Evolutionary conservation across 1,140 invertebrate genomes (phyloP), one percentile per base, ranked within the genome.

Genomic region (Rhopalosiphum maidis): DNA sequence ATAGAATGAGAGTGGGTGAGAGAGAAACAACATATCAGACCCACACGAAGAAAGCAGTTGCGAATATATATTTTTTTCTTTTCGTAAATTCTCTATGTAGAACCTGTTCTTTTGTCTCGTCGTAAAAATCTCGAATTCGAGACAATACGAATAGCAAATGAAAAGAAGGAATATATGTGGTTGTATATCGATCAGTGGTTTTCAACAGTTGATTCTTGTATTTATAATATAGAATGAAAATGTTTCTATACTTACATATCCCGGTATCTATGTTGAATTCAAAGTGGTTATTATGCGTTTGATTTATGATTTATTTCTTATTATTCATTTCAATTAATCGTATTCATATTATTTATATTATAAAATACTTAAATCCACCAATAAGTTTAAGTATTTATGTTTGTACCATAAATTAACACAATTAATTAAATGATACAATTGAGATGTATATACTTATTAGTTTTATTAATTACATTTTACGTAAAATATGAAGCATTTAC

Each of bases 21-120:
- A 41, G 77, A 85, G 91, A 93, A 86, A 86, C 21, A 85, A 43
- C 68, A 35, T 48, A 46, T 43, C 35, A 55, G 68, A 83, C 91
- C 35, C 46, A 43, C 48, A 86, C 43, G 77, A 93, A 93, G 91
- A 93, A 93, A 93, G 91, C 91, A 93, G 91, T 93, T 85, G 82
- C 77, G 41, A 93, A 93, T 93, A n/a, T 77, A 41, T 77, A 37
- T 85, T 85, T 93, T 93, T 93, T 93, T 93, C 37, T 85, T 85
- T 93, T 85, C 82, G n/a, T 85, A 37, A 93, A 93, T 86, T 93
- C 48, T 25, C 91, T 43, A 22, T 43, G 90, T 30, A 85, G 35
- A 93, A 93, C 91, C 91, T 93, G 91, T 93, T 93, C 91, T 93
- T 93, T 93, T 93, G 91, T 93, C 91, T 93, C 77, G 77, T 93